Evolutionary conservation across 1,140 invertebrate genomes (phyloP), one percentile per base, ranked within the genome.

Genomic region (Lutraria rhynchaena): DNA sequence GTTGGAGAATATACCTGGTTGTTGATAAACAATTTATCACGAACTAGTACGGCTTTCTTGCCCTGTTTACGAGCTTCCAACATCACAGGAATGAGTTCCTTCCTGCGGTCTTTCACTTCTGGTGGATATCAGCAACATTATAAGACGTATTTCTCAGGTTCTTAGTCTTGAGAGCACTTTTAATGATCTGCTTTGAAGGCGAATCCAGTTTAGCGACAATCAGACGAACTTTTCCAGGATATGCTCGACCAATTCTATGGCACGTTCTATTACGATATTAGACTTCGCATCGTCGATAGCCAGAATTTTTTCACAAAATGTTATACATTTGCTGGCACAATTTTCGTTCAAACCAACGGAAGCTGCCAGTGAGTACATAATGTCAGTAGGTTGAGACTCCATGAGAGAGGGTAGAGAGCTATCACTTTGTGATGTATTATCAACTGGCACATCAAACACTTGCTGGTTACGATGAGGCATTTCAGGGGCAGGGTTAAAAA

Each of bases 11-110:
- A 71, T 24, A 37, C 19, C 22, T 22, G 19, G 58, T 60, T 74
- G 71, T 74, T 31, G 11, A 74, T 74, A 29, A 58, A 74, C n/a
- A 74, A 27, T 60, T 74, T 74, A 27, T 74, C 71, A 41, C 71
- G 22, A 19, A 74, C 71, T 31, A 74, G 35, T 15, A 41, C 55
- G 4, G 55, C 51, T 15, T 24, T 7, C 27, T 74, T 37, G 2
- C 55, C 51, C 3, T 60, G 15, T 44, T 74, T 41, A 33, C 55
- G 57, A 37, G 71, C 71, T 17, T 60, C 22, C 7, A 37, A 24
- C 51, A 74, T 57, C 11, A 44, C 55, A 11, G 55, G 71, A 2
- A 60, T 27, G 2, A 74, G 71, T 19, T 58, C 9, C 13, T 29
- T 35, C n/a, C 71, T 29, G 41, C 31, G 31, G 3, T 74, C 53